Conservation (phyloP, 1,140 invertebrate species). For the Leptinotarsa lineolata region DNA sequence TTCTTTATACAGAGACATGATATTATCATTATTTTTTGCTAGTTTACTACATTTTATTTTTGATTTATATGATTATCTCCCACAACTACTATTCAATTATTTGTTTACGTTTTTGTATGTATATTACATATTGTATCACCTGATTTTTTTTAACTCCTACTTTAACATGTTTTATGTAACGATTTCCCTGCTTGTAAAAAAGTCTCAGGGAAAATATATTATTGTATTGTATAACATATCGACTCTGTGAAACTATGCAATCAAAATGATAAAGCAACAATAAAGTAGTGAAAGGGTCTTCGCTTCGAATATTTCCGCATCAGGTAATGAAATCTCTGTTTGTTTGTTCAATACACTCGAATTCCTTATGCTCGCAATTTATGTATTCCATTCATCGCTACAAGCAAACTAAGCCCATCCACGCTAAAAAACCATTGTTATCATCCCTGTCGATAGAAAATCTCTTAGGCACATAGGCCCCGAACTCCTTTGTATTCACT, state of each 20-base stretch:
- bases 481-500: conserved; percentile 33
- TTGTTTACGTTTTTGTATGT: too few relatives aligned
- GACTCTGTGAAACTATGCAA: not conserved
- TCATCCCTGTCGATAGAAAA: conserved; percentile 26
- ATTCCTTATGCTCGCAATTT: conserved; percentile 24
- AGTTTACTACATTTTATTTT: too few relatives aligned
- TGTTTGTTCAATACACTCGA: conserved; percentile 27
- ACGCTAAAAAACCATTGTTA: conserved; percentile 24
- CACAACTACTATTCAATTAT: too few relatives aligned
- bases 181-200: too few relatives aligned
- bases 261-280: not conserved
- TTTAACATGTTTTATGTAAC: too few relatives aligned
- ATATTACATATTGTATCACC: too few relatives aligned
- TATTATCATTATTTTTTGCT: too few relatives aligned
- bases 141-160: too few relatives aligned
- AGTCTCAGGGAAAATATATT: too few relatives aligned
- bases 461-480: conserved; percentile 28
- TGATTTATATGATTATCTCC: too few relatives aligned
- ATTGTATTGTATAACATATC: too few relatives aligned
- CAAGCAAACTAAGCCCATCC: conserved; percentile 28
- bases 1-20: too few relatives aligned
- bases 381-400: conserved; percentile 22
- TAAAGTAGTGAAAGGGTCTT: not conserved
- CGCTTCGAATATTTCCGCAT: conserved; percentile 14
- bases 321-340: conserved; percentile 19